Evolutionary conservation across 2,888 invertebrate species (phyloP).

Genomic region (Melinaea menophilus): DNA sequence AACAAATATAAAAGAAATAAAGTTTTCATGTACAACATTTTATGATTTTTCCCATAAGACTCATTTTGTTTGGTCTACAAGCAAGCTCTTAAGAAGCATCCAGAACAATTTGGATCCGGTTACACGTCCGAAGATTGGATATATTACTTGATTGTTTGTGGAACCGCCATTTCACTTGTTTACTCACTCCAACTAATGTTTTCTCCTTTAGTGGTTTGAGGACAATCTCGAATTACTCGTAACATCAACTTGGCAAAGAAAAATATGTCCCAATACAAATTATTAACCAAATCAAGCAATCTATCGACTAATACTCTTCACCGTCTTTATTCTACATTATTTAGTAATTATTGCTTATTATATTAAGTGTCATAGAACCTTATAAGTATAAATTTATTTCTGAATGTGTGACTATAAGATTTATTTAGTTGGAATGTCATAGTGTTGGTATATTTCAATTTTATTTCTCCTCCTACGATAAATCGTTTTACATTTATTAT

Average conservation of each 20-base stretch:
- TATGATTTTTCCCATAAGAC: conserved; percentile 46
- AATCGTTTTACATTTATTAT: conserved; percentile 52
- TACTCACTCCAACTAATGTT: conserved; percentile 55
- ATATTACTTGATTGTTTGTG: conserved; percentile 61
- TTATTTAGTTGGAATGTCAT: conserved; percentile 27
- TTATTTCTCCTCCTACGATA: conserved; percentile 42
- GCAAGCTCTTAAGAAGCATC: conserved; percentile 48
- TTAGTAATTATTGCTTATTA: conserved; percentile 9
- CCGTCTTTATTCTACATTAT: background rate
- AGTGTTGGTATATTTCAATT: conserved; percentile 38
- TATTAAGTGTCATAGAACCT: conserved; percentile 11
- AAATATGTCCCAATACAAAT: conserved; percentile 28
- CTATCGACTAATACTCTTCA: background rate
- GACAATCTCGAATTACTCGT: conserved; percentile 53
- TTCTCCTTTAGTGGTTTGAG: conserved; percentile 49
- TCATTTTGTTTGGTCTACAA: conserved; percentile 48
- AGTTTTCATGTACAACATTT: conserved; percentile 1
- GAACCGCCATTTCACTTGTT: conserved; percentile 52
- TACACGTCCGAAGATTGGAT: conserved; percentile 53
- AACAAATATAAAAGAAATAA: conserved; percentile 4
- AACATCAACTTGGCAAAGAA: conserved; percentile 37
- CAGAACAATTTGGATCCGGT: conserved; percentile 64
- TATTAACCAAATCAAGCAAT: conserved; percentile 21
- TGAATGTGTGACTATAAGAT: conserved; percentile 24
- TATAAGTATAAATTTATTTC: conserved; percentile 19